phyloP scores from a whole-genome alignment of 2,888 invertebrate species.

The Drosophila niveifrons region DNA sequence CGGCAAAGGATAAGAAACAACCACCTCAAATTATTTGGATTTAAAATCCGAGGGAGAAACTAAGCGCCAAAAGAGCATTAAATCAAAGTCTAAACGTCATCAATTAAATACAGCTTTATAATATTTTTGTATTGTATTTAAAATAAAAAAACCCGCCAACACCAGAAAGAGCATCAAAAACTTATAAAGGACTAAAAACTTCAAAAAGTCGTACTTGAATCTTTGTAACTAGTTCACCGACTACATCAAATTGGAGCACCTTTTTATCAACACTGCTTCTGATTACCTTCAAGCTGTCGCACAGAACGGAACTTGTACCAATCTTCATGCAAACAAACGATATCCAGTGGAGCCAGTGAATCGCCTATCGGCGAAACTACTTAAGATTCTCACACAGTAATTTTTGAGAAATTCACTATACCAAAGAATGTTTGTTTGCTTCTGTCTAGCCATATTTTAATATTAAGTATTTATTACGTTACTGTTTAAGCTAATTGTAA shows the following conservation, averaged over 20 bases:
- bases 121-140: neutral
- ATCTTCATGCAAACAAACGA: constrained; percentile 21
- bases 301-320: neutral
- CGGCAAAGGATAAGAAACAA: neutral
- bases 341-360: constrained; percentile 58
- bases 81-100: too few species aligned
- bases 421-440: neutral
- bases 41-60: neutral
- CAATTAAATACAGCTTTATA: too few species aligned
- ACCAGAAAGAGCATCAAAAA: neutral
- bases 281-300: constrained; percentile 11
- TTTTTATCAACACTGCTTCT: neutral
- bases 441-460: neutral
- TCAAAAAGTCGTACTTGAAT: neutral
- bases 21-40: constrained; percentile 1
- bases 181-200: neutral
- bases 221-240: neutral
- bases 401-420: neutral
- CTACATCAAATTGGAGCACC: constrained; percentile 49
- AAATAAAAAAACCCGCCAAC: neutral
- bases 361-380: constrained; percentile 59
- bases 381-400: constrained; percentile 61
- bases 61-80: too few species aligned
- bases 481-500: neutral
- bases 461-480: constrained; percentile 6